These are phyloP conservation scores for Platyscapa corneri DNA, from an alignment of 1,140 invertebrate genomes.

Conservation along the genomic window DNA sequence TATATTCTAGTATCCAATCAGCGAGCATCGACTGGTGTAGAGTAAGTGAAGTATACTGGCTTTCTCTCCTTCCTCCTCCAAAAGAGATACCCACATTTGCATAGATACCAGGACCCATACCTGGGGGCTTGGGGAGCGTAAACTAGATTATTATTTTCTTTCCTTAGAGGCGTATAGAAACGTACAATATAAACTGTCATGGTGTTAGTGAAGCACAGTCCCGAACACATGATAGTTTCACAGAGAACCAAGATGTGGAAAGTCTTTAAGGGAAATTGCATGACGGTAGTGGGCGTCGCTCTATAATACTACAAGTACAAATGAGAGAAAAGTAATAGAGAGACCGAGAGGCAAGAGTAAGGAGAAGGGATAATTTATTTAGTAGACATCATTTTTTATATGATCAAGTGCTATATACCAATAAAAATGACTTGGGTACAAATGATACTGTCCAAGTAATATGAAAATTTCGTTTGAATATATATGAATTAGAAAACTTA, in stretches of 20 bases:
- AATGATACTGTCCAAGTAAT: no score
- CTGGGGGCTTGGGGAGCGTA: constrained; percentile 21
- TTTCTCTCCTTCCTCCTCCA: background rate
- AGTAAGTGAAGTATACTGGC: background rate
- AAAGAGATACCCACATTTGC: constrained; percentile 43
- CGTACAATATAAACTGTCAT: background rate
- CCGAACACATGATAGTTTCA: constrained; percentile 27
- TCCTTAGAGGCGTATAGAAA: background rate
- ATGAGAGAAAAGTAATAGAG: background rate
- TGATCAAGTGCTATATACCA: no score
- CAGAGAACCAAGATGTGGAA: constrained; percentile 18
- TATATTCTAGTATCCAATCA: constrained; percentile 58
- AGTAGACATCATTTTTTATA: background rate
- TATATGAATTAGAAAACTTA: no score
- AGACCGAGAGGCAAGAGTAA: background rate
- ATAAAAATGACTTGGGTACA: no score
- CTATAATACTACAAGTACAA: background rate
- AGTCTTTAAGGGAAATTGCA: constrained; percentile 44
- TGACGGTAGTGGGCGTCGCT: background rate
- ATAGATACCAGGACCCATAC: constrained; percentile 33
- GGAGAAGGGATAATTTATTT: background rate
- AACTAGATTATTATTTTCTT: constrained; percentile 50
- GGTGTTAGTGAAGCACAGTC: background rate
- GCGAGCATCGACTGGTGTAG: constrained; percentile 23
- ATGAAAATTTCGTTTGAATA: no score